Evolutionary conservation across 2,113 vertebrate genomes (phyloP).

Genomic region (Recurvirostra avosetta): DNA sequence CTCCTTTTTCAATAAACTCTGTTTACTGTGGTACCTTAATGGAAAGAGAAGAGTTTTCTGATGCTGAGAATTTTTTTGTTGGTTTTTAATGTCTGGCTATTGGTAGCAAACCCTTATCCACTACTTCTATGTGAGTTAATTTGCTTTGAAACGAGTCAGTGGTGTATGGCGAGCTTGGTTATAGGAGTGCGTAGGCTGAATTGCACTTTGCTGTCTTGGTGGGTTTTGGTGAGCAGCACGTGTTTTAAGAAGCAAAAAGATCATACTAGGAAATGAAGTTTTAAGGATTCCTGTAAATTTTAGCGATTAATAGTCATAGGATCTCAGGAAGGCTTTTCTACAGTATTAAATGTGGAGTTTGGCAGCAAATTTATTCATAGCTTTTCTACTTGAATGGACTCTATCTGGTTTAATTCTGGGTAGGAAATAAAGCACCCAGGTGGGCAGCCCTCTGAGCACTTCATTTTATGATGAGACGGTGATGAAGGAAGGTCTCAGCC

Average conservation of each 20-base stretch:
- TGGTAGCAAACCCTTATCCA: not conserved
- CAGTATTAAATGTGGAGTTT: not conserved
- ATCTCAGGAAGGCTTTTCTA: not conserved
- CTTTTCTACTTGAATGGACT: not conserved
- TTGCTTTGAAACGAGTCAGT: not conserved
- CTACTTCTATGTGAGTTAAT: not conserved
- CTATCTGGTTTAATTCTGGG: not conserved
- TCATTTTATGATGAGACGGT: not conserved
- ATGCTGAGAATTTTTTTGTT: not conserved
- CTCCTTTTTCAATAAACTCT: not conserved
- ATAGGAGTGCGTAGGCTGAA: not conserved
- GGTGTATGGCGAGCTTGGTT: not conserved
- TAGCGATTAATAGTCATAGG: not conserved
- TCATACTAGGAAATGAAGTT: not conserved
- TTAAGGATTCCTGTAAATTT: not conserved
- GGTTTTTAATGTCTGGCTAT: not conserved
- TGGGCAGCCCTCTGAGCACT: not conserved
- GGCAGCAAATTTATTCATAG: slow-evolving; percentile 29
- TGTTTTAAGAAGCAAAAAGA: not conserved
- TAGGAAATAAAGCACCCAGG: not conserved
- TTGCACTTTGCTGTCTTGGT: not conserved
- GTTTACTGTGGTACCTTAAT: not conserved
- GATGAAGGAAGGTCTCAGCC: not conserved
- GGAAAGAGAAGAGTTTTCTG: not conserved
- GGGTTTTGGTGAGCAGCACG: not conserved